Evolutionary conservation across 1,140 invertebrate genomes (phyloP), one percentile per base, ranked within the genome.

Genomic region (Bombus waltoni): DNA sequence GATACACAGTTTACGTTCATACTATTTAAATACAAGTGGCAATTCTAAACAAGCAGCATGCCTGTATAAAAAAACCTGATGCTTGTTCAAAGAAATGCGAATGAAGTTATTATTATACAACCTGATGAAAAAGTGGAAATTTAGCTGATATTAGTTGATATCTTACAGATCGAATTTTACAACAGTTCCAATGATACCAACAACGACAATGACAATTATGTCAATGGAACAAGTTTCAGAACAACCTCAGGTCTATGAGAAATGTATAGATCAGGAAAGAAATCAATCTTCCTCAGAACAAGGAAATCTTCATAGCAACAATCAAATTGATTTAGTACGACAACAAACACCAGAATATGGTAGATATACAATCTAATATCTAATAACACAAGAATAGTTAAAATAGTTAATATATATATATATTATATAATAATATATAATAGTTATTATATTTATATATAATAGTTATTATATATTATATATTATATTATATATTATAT

Each of bases 271-370:
- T 47, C 88, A 72, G 2, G 66, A 85, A 9, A 15, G 38, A 81
- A 88, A 15, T 25, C 76, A 15, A 62, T 62, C 74, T 9, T 81
- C 8, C 40, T 57, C 59, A n/a, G 65, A 82, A 28, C 88, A 70
- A 59, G 57, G 82, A 32, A 88, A 59, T 11, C 73, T 73, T 75
- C 74, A 62, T 77, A 85, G 66, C 44, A 86, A 75, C 83, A 89
- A 66, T 62, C 88, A 86, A 72, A 57, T 72, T 62, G 71, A 66
- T 6, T 47, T 57, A 11, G 11, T 59, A 35, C 70, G 22, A 11
- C 87, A 66, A 47, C 88, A 86, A 79, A 86, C 44, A 5, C n/a
- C 53, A 76, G 82, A 85, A 18, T 68, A 62, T 22, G 86, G 89
- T 90, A 32, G 38, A 28, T 83, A 71, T 77, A 66, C 5, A 28